Percentiles rank a stretch among this genome's conserved stretches.
Conservation (phyloP, 2,797 vertebrate genomes). For the Crypturellus tataupa region DNA sequence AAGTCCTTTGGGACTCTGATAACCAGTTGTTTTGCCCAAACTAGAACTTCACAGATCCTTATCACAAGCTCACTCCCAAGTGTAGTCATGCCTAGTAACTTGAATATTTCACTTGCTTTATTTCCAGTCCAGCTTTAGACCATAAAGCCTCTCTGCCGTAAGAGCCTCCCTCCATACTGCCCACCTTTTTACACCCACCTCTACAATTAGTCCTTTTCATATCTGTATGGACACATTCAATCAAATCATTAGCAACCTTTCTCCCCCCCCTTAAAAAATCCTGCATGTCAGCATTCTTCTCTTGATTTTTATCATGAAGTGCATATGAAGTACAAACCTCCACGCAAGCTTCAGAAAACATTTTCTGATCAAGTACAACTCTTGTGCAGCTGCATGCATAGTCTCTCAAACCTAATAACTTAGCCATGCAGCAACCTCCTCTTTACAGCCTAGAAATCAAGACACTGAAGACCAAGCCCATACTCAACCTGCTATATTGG, state of each 20-base stretch:
- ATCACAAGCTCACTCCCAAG: background rate
- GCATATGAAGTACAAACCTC: background rate
- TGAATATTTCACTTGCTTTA: background rate
- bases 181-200: background rate
- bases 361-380: background rate
- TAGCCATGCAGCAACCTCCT: background rate
- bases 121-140: background rate
- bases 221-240: background rate
- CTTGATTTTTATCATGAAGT: background rate
- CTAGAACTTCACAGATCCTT: background rate
- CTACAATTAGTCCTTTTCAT: background rate
- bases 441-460: background rate
- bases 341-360: background rate
- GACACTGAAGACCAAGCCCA: background rate
- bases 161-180: background rate
- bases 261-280: background rate
- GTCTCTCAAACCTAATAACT: background rate
- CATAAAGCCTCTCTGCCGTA: background rate
- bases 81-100: background rate
- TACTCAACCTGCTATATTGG: background rate
- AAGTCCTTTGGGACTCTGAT: background rate
- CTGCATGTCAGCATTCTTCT: background rate
- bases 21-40: background rate
- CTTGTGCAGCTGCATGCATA: background rate
- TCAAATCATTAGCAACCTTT: background rate